Percentiles rank a stretch among this genome's conserved stretches.
phyloP scores from a whole-genome alignment of 2,113 vertebrate species.

The Pteronura brasiliensis region DNA sequence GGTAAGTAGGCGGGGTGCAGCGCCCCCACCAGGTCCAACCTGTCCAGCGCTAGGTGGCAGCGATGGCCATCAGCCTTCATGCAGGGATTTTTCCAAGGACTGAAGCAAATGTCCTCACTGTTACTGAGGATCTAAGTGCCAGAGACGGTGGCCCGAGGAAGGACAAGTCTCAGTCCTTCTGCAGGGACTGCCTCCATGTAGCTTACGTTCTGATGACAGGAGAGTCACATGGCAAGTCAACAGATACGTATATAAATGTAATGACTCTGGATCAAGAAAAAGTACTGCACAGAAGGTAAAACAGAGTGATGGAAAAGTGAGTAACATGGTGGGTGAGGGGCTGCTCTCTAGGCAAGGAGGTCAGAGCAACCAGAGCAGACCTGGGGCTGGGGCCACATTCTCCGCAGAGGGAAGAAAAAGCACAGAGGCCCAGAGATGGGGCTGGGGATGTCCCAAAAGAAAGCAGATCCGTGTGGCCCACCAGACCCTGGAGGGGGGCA shows the following conservation, averaged over 20 bases:
- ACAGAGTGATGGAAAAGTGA: neutral
- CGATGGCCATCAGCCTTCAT: neutral
- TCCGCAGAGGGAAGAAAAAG: neutral
- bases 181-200: neutral
- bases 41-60: neutral
- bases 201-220: neutral
- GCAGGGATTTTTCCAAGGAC: neutral
- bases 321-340: neutral
- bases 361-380: neutral
- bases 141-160: neutral
- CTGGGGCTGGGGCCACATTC: neutral
- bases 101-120: neutral
- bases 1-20: neutral
- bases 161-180: neutral
- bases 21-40: rapidly evolving
- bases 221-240: neutral
- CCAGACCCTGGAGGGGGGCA: neutral
- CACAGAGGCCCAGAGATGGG: neutral
- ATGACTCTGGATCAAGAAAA: neutral
- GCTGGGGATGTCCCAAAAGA: neutral
- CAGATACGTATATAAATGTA: neutral
- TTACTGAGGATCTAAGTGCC: neutral
- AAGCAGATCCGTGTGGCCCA: neutral
- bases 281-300: neutral
- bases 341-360: neutral